These are phyloP conservation scores for Octomys mimax DNA, from an alignment of 2,797 vertebrate species.

Conservation along the genomic window DNA sequence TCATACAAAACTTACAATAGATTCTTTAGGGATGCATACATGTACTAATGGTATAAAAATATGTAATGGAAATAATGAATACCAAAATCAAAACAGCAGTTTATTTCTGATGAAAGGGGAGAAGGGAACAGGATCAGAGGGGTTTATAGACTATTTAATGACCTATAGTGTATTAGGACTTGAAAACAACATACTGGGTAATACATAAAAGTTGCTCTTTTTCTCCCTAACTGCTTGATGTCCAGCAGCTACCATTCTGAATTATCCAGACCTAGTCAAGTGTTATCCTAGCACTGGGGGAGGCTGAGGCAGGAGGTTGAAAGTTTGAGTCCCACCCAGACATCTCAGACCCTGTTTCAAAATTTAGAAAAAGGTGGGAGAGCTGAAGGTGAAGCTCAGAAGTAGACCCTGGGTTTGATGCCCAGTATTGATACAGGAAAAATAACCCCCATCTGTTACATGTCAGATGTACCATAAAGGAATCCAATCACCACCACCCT, in stretches of 20 bases:
- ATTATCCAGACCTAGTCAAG: conserved; percentile 90
- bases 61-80: not conserved
- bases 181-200: not conserved
- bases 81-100: not conserved
- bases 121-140: not conserved
- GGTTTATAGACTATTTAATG: not conserved
- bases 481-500: not conserved
- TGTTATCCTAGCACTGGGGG: not conserved
- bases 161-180: not conserved
- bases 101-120: not conserved
- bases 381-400: not conserved
- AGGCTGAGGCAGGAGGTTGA: not conserved
- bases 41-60: not conserved
- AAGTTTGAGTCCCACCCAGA: not conserved
- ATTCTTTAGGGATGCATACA: not conserved
- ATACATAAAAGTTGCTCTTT: not conserved
- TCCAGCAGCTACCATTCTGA: conserved; percentile 86
- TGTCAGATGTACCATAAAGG: not conserved
- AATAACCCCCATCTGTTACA: not conserved
- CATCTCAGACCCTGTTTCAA: not conserved
- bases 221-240: not conserved
- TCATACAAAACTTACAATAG: not conserved
- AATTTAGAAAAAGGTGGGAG: not conserved
- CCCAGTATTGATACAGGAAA: not conserved
- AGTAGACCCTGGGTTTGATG: not conserved